Conservation (phyloP, 2,797 vertebrate genomes). For the Ataeniobius toweri region DNA sequence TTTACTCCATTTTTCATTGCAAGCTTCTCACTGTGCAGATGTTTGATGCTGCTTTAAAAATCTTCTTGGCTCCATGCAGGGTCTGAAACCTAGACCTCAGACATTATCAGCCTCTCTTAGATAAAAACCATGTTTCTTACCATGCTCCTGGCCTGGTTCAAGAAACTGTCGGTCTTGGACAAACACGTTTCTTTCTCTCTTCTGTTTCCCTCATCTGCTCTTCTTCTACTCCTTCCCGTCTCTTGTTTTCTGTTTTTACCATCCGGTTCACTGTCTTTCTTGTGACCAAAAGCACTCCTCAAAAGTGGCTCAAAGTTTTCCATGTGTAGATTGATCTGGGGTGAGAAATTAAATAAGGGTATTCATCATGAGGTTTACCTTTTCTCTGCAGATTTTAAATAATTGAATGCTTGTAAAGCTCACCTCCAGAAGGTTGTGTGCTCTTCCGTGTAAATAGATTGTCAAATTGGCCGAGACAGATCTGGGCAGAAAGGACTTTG, state of each 20-base stretch:
- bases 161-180: conserved; percentile 67
- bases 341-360: conserved; percentile 11
- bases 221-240: conserved; percentile 45
- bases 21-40: background rate
- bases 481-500: conserved; percentile 86
- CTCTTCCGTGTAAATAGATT: conserved; percentile 79
- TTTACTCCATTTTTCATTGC: too few relatives aligned
- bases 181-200: conserved; percentile 73
- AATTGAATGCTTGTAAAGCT: conserved; percentile 35
- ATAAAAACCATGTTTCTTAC: conserved; percentile 65
- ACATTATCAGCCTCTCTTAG: background rate
- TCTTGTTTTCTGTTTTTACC: conserved; percentile 42
- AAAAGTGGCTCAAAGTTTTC: conserved; percentile 85
- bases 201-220: conserved; percentile 47
- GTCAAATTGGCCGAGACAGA: conserved; percentile 83
- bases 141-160: conserved; percentile 81
- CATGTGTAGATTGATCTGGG: conserved; percentile 81
- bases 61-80: background rate
- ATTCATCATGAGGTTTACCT: accelerated
- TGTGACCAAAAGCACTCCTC: conserved; percentile 72
- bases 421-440: conserved; percentile 88
- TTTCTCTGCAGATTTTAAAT: background rate
- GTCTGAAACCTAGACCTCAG: background rate
- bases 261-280: conserved; percentile 47
- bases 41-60: background rate